Conservation (phyloP, 2,888 invertebrate genomes). For the Bombylius discolor region DNA sequence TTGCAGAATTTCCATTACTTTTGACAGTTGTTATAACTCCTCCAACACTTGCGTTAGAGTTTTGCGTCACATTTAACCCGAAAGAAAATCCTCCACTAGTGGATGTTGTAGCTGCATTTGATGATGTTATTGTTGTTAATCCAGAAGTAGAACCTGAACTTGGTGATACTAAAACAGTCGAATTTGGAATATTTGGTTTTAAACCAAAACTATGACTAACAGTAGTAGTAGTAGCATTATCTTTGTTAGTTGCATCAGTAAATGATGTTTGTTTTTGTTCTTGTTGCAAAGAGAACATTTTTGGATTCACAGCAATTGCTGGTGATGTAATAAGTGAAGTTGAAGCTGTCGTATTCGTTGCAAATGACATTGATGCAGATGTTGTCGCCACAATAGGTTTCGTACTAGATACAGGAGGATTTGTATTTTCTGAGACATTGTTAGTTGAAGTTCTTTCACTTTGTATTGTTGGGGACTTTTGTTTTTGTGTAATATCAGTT, state of each 20-base stretch:
- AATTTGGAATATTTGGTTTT: not conserved
- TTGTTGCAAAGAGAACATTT: not conserved
- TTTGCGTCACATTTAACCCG: not conserved
- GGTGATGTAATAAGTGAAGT: slow-evolving; percentile 5
- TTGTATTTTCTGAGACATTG: not conserved
- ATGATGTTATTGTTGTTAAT: not conserved
- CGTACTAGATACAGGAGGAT: not conserved
- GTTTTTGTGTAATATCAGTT: not conserved
- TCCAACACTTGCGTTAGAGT: not conserved
- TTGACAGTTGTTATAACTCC: not conserved
- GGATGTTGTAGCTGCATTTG: not conserved
- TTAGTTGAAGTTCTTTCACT: not conserved
- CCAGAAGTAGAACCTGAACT: not conserved
- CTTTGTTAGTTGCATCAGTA: no score
- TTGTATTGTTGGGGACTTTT: no score
- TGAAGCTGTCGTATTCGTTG: slow-evolving; percentile 4
- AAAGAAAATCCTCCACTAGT: not conserved
- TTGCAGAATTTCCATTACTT: not conserved
- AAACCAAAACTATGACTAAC: no score
- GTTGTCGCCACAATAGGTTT: not conserved
- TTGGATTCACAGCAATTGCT: not conserved
- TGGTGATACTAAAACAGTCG: not conserved
- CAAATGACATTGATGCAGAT: slow-evolving; percentile 2
- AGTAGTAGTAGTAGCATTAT: no score
- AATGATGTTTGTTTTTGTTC: not conserved